These are phyloP conservation scores for Crossaster papposus DNA, from an alignment of 53 echinoderm and acorn worm species.

Conservation along the genomic window DNA sequence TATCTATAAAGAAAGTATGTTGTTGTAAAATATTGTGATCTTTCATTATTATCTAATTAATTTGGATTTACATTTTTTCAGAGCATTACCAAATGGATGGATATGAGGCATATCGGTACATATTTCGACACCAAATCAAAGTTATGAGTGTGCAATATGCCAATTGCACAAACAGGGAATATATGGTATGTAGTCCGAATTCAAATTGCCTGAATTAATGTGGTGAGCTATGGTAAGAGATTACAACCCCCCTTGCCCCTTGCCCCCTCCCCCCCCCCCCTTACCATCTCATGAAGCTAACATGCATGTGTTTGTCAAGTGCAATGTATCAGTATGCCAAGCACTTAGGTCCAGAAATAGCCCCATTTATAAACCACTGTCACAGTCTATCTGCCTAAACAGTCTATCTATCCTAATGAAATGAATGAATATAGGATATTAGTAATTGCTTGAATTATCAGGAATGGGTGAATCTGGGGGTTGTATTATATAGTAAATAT, in stretches of 20 bases:
- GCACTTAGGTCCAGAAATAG: slow-evolving; percentile 37
- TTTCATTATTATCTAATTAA: too few relatives aligned
- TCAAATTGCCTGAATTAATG: not conserved
- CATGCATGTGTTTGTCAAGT: not conserved
- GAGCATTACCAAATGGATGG: too few relatives aligned
- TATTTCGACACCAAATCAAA: too few relatives aligned
- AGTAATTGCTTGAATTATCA: too few relatives aligned
- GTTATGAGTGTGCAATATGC: not conserved
- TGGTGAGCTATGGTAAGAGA: not conserved
- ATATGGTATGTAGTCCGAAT: not conserved
- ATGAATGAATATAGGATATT: too few relatives aligned
- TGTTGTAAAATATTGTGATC: too few relatives aligned
- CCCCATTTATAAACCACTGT: slow-evolving; percentile 49
- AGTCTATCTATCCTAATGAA: not conserved
- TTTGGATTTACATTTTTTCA: too few relatives aligned
- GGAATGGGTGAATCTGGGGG: too few relatives aligned
- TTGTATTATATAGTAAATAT: too few relatives aligned
- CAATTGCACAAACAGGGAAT: not conserved
- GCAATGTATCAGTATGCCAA: not conserved
- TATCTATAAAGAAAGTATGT: too few relatives aligned
- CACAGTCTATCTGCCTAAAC: not conserved
- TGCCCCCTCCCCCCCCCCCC: not conserved
- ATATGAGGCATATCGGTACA: too few relatives aligned
- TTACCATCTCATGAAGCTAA: not conserved
- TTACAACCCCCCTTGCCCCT: not conserved